Base-by-base conservation (phyloP, 2,797 vertebrate species). In the Etheostoma perlongum region DNA sequence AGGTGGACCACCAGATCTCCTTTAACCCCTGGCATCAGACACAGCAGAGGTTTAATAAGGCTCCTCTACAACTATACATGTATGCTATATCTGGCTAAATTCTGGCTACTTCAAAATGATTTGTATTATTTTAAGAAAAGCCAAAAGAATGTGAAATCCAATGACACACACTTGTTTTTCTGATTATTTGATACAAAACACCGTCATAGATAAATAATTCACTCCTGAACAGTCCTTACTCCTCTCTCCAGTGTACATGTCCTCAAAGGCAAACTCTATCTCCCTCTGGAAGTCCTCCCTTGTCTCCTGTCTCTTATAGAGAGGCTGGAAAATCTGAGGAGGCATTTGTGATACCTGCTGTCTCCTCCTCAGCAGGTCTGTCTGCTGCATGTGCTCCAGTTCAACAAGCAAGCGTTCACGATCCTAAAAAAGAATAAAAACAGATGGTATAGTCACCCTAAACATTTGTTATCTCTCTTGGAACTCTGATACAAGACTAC, bases 231-330 rank as follows among this genome's bases (percentile, higher is more conserved):
- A 11, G 8, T 57, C 66, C 95, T 94, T 95, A 99, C 98, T 94
- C 82, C 88, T 95, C 73, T 96, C 95, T 86, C 93, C 94, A 0
- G 89, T 95, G 73, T 94, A 98, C 95, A 99, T 94, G 82, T 99
- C 96, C 90, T 99, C 97, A 82, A 99, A 99, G 11, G 97, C 97
- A 15, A 95, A 94, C 89, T 99, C 98, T 80, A 99, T 69, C 12
- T 98, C 96, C 70, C 95, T 95, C 92, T 99, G 98, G 89, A 95
- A 89, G 55, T 98, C 96, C 13, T 96, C 96, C 73, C 90, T 92
- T 1, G 91, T 82, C 77, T 97, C 96, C 16, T 89, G 64, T 13
- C 94, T 95, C 79, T 88, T 96, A 83, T 94, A 95, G 0, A 95
- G 87, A 1, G 96, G 96, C 86, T 97, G 94, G 78, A 95, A 95